Base-by-base conservation (phyloP, 2,888 invertebrate genomes). In the Ophion obscuratus region DNA sequence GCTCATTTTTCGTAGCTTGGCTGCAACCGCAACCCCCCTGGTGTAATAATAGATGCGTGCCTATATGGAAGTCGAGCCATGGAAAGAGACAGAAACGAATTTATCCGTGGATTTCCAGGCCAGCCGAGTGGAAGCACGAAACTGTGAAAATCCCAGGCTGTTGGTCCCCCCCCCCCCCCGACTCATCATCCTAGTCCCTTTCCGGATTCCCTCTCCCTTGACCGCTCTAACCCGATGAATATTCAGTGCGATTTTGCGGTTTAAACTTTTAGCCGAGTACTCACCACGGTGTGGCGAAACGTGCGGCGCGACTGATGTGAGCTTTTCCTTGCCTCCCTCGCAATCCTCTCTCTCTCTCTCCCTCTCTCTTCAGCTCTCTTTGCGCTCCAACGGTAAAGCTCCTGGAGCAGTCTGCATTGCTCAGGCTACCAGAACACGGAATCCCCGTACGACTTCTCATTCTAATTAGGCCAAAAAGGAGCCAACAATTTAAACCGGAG, bases 231-330 rank as follows among this genome's bases (percentile, higher is more conserved):
- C 91, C 87, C 92, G 92, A 93, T 94, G 93, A 94, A 94, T 94
- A 94, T 93, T 93, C 93, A 94, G 91, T 89, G 89, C 92, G 93
- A 93, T 93, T 93, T 93, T 92, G 92, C 90, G 91, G 91, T 89
- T 88, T 86, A 92, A 93, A 93, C 90, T 93, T 93, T 93, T 88
- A 88, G 87, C 87, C 83, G 80, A 88, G 85, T 86, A 79, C 67
- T 74, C 86, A 83, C 80, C 80, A 80, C 66, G 85, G 80, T 83
- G 83, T 83, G 80, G 85, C 83, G 81, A 86, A 86, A 86, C 81
- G 86, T 86, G 83, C 86, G 83, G 83, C 86, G 83, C 31, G 59
- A 78, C 77, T 68, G 81, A 81, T 68, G 81, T 68, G 86, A 77
- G 77, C 81, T 73, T 74, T 67, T 73, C 36, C 74, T 67, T 44